Percentiles rank a stretch among this genome's conserved stretches.
Evolutionary conservation across 2,113 vertebrate genomes (phyloP).

Genomic region (Herpetotheres cachinnans): DNA sequence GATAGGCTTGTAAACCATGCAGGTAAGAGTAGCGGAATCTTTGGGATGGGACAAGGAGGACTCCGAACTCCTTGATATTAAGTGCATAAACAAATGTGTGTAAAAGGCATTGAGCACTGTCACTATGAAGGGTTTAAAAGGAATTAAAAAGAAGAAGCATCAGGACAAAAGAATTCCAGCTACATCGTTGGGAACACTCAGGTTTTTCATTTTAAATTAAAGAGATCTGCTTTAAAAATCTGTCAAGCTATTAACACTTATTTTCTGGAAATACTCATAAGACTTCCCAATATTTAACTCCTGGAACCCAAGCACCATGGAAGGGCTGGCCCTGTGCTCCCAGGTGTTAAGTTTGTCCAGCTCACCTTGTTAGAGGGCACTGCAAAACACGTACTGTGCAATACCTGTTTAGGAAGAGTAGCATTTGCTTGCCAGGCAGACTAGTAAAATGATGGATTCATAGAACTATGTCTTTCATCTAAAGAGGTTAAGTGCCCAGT

Average conservation of each 20-base stretch:
- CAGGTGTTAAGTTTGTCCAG: background rate
- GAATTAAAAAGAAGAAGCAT: background rate
- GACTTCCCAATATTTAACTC: background rate
- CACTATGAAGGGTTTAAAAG: background rate
- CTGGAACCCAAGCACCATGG: background rate
- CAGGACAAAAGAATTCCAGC: background rate
- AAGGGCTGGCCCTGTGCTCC: background rate
- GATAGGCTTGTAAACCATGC: accelerated
- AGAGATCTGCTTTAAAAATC: background rate
- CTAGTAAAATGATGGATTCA: background rate
- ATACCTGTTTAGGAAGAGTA: background rate
- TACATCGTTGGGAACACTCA: background rate
- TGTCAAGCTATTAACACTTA: background rate
- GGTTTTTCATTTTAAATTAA: background rate
- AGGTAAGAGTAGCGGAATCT: background rate
- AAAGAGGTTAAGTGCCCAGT: conserved; percentile 7
- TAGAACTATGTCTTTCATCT: background rate
- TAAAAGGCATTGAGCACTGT: background rate
- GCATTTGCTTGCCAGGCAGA: background rate
- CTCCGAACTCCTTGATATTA: background rate
- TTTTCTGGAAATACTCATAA: background rate
- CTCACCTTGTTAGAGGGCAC: background rate
- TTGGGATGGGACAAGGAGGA: background rate
- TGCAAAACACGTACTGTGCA: background rate
- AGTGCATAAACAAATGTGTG: background rate